These are phyloP conservation scores for Montipora sp. DNA, from an alignment of 64 coral and sea anemone genomes.

Conservation along the genomic window DNA sequence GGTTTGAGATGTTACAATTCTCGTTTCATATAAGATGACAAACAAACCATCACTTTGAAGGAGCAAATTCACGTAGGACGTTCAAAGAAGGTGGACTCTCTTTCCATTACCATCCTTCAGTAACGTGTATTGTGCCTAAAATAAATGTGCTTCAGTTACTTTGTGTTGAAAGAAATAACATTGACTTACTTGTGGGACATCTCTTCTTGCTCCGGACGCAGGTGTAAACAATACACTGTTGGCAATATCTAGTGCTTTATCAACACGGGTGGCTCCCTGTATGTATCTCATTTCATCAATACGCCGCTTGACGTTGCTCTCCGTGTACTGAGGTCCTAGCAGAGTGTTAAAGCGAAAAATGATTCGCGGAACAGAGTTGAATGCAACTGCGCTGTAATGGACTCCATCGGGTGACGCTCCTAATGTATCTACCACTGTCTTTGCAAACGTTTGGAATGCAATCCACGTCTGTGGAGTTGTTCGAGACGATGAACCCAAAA, in stretches of 20 bases:
- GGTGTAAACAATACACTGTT: conserved; percentile 70
- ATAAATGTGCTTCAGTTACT: no score
- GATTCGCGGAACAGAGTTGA: conserved; percentile 38
- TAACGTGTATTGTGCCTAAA: no score
- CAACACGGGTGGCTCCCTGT: conserved; percentile 44
- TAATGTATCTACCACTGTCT: conserved; percentile 47
- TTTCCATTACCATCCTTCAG: no score
- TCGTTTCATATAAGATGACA: no score
- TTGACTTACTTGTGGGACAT: conserved; percentile 67
- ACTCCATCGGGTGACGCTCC: conserved; percentile 46
- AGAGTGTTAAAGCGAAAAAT: conserved; percentile 54
- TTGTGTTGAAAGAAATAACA: not conserved
- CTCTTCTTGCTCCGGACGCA: conserved; percentile 62
- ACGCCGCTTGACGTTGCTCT: conserved; percentile 47
- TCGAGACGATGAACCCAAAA: conserved; percentile 44
- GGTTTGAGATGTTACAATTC: no score
- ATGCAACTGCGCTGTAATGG: conserved; percentile 58
- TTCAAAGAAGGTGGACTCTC: no score
- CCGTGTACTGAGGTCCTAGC: conserved; percentile 44
- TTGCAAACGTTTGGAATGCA: conserved; percentile 56
- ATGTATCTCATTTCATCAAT: conserved; percentile 31
- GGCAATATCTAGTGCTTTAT: conserved; percentile 57
- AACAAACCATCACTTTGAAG: no score
- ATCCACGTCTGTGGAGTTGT: conserved; percentile 62
- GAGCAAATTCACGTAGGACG: no score